Percentiles rank a stretch among this genome's conserved stretches.
phyloP scores from a whole-genome alignment of 2,113 vertebrate genomes.

The Pygoscelis adeliae region DNA sequence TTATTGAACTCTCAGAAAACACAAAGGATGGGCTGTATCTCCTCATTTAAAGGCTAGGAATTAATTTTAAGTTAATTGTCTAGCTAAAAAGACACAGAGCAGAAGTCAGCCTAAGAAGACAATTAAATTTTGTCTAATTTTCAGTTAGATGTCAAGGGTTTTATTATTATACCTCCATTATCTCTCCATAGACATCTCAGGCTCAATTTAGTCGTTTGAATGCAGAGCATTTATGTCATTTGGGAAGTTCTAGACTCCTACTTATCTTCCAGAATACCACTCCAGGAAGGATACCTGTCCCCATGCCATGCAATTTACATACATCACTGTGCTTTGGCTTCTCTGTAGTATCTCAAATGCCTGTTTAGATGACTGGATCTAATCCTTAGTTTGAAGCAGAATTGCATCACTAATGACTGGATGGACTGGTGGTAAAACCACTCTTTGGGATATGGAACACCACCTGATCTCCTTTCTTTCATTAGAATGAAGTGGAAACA shows the following conservation, averaged over 20 bases:
- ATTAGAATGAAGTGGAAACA: neutral
- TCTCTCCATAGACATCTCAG: neutral
- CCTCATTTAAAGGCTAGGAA: neutral
- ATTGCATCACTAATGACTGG: neutral
- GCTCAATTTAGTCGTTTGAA: neutral
- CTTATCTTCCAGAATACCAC: neutral
- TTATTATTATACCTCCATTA: neutral
- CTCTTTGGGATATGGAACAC: neutral
- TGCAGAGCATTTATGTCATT: neutral
- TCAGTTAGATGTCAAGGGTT: neutral
- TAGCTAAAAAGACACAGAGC: neutral
- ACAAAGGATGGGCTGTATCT: neutral
- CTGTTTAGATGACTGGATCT: neutral
- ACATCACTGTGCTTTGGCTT: neutral
- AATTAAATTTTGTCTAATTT: neutral
- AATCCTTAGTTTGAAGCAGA: neutral
- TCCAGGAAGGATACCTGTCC: neutral
- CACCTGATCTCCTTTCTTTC: neutral
- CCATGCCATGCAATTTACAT: neutral
- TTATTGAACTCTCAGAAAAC: neutral
- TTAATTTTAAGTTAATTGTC: neutral
- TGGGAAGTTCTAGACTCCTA: neutral
- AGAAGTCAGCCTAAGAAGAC: neutral
- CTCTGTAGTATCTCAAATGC: neutral
- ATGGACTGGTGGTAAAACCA: neutral